A percentile compares a stretch with the other conserved stretches of the same genome.
Evolutionary conservation across 2,113 vertebrate genomes (phyloP).

Genomic region (Pantherophis guttatus): DNA sequence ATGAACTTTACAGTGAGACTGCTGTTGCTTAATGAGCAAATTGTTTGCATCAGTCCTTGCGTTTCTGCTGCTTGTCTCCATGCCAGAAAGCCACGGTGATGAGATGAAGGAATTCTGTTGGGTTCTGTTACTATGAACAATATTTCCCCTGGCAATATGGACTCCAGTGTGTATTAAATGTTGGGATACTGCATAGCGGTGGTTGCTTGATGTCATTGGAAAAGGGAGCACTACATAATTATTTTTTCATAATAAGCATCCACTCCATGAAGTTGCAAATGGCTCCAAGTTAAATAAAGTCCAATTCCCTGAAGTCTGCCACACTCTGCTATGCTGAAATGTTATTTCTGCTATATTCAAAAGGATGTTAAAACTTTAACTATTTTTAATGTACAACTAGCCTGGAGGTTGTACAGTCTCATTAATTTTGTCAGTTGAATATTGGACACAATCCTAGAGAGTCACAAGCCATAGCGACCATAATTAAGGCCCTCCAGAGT

Average conservation of each 20-base stretch:
- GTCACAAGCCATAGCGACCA: neutral
- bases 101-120: conserved; percentile 34
- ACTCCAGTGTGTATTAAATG: neutral
- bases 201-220: conserved; percentile 8
- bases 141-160: conserved; percentile 25
- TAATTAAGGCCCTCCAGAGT: neutral
- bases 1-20: conserved; percentile 5
- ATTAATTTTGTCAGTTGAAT: neutral
- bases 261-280: neutral
- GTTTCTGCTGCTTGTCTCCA: conserved; percentile 3
- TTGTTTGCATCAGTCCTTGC: conserved; percentile 6
- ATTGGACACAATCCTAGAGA: neutral
- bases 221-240: conserved; percentile 14
- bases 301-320: neutral
- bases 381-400: neutral
- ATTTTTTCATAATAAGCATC: conserved; percentile 12
- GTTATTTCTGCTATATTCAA: neutral
- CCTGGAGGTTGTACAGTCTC: neutral
- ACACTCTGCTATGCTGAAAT: neutral
- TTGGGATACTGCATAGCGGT: neutral
- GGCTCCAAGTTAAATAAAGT: conserved; percentile 9
- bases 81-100: neutral
- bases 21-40: conserved; percentile 22
- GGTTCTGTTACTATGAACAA: conserved; percentile 30
- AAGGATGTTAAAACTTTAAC: conserved; percentile 16